Base-by-base conservation (phyloP, 2,113 vertebrate genomes). In the Perccottus glenii region DNA sequence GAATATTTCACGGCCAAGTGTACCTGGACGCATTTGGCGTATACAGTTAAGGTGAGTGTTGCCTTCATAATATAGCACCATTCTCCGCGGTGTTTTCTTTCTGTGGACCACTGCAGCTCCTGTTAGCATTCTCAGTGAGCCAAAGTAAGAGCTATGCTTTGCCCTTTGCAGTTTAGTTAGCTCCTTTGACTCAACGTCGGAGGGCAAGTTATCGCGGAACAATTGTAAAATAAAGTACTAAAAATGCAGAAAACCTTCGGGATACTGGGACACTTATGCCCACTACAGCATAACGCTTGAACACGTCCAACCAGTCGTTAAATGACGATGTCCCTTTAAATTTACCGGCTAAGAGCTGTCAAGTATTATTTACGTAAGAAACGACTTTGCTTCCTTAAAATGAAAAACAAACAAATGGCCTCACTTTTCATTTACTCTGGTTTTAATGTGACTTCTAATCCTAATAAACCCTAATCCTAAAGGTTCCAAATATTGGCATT, bases 41-140 rank as follows among this genome's bases (percentile, higher is more conserved):
- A 58, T 75, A 62, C 38, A 68, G 48, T 73, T 70, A 16, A 87
- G 88, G 89, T 88, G 65, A 84, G 85, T 83, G 12, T 12, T 32
- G 51, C 52, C 19, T 36, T 19, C 53, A 55, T 48, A 0, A 5
- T 10, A 4, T 46, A 10, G 33, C 38, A 55, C 50, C 59, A 2
- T 27, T 48, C 40, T 65, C 58, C 56, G 4, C 6, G 0, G 2
- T 48, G 11, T 7, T 42, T 33, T 36, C 19, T 48, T 45, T 50
- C 15, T 62, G 16, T 46, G 63, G 3, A 42, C 19, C 9, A 51
- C 46, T 43, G 32, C 42, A 35, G 48, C 56, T 14, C 32, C 6
- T 38, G 52, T 15, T 55, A 55, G 52, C 52, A 4, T 55, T 27
- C 19, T 27, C 4, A 14, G 11, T 53, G 33, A 53, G 51, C 51